Evolutionary conservation across 2,797 vertebrate genomes (phyloP).

Genomic region (Phataginus tricuspis): DNA sequence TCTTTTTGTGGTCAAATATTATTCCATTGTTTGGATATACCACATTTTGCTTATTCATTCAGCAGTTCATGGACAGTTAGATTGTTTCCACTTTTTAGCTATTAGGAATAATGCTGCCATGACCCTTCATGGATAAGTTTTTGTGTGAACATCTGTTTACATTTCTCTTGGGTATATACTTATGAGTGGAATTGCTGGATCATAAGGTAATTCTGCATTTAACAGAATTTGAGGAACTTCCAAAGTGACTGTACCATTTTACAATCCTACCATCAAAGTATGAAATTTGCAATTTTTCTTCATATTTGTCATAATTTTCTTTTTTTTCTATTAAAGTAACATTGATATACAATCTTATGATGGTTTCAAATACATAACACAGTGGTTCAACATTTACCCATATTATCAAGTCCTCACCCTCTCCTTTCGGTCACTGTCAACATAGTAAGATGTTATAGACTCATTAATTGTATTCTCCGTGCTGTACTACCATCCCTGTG

Average conservation of each 20-base stretch:
- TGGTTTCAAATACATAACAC: no score
- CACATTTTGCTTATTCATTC: background rate
- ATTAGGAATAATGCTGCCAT: background rate
- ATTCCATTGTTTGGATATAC: background rate
- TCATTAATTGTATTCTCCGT: no score
- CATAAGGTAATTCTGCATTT: background rate
- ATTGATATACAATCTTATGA: no score
- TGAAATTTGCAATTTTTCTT: background rate
- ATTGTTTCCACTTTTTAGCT: background rate
- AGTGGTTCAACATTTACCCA: no score
- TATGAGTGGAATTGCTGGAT: background rate
- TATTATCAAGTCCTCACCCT: no score
- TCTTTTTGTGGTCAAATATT: background rate
- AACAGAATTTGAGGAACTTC: background rate
- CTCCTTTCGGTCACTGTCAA: no score
- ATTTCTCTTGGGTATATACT: background rate
- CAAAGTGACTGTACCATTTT: background rate
- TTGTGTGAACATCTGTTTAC: background rate
- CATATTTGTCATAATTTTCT: background rate
- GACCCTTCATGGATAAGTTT: background rate
- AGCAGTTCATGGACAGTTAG: background rate
- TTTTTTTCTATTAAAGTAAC: background rate
- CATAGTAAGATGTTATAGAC: no score
- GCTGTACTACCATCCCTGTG: no score
- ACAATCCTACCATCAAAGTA: background rate